Evolutionary conservation across 53 echinoderm and acorn worm species (phyloP), one percentile per base, ranked within the genome.

Genomic region (Henricia sp.): DNA sequence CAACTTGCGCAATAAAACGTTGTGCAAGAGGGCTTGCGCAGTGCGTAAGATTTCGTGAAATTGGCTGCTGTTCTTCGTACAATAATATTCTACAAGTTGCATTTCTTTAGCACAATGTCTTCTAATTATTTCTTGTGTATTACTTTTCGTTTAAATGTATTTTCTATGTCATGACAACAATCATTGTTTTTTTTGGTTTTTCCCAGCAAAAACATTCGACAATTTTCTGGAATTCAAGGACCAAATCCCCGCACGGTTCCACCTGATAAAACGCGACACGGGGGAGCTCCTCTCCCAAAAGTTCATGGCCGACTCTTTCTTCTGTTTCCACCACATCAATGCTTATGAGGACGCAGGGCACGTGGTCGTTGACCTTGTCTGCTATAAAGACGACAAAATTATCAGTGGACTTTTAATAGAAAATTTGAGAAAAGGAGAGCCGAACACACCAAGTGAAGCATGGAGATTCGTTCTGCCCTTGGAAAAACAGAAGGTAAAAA

Each of bases 271-370:
- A 16, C 85, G 91, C 3, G 83, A 68, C 25, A 91, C 86, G 21
- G 96, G 96, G 2, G 46, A 89, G 38, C 48, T 88, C 14, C 36
- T 93, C 41, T 14, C 75, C 37, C 78, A 75, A 25, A 75, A 19
- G 67, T 93, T 85, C 74, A 32, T 34, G 29, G 76, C 92, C 17
- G 87, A 91, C 24, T 53, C 93, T 30, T 89, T 95, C 84, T 93
- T 95, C 72, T 86, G 83, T 44, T 95, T 95, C 85, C 95, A 95
- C 68, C 91, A 93, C 65, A 72, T 89, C 76, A 95, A 95, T 43
- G 91, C 95, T 0, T 95, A 86, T 39, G 95, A 95, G 67, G 93
- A 89, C 16, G 84, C 60, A 14, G 80, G 80, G 3, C 82, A 89
- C 27, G 50, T 93, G 40, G 91, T 95, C 0, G 77, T 93, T 12